These are phyloP conservation scores for Geotrypetes seraphini DNA, from an alignment of 2,797 vertebrate genomes.

Conservation along the genomic window DNA sequence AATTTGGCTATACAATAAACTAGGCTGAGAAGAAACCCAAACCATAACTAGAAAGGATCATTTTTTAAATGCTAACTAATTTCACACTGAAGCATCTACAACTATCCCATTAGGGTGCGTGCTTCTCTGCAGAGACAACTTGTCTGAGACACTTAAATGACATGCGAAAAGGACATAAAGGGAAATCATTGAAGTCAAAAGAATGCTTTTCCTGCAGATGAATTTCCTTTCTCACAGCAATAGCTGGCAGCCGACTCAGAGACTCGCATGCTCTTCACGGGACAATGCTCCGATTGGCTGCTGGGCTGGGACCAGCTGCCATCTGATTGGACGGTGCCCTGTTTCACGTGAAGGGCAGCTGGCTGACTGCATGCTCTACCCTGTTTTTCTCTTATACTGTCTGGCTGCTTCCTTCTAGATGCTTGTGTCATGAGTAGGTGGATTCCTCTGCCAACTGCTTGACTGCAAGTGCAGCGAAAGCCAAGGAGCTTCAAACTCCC, in stretches of 20 bases:
- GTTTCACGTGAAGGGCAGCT: slow-evolving; percentile 16
- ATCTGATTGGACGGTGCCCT: slow-evolving; percentile 9
- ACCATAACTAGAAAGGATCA: too few species aligned
- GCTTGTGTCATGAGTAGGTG: neutral
- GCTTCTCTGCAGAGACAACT: too few species aligned
- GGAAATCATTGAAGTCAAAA: neutral
- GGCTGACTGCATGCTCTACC: neutral
- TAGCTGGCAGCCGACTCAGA: too few species aligned
- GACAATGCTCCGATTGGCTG: slow-evolving; percentile 3
- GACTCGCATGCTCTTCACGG: neutral
- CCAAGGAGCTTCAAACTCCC: too few species aligned
- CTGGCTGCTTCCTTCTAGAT: neutral
- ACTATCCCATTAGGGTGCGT: too few species aligned
- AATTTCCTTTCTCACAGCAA: too few species aligned
- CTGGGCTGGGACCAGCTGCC: neutral
- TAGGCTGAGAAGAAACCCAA: too few species aligned
- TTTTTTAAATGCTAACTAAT: neutral
- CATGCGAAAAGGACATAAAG: neutral
- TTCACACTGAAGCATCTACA: too few species aligned
- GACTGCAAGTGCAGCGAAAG: too few species aligned
- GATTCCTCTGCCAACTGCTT: neutral
- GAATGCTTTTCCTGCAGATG: too few species aligned
- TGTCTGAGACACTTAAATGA: neutral
- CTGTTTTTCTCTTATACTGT: neutral
- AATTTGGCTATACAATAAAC: too few species aligned